Base-by-base conservation (phyloP, 23 tunicate genomes). In the Botrylloides violaceus region DNA sequence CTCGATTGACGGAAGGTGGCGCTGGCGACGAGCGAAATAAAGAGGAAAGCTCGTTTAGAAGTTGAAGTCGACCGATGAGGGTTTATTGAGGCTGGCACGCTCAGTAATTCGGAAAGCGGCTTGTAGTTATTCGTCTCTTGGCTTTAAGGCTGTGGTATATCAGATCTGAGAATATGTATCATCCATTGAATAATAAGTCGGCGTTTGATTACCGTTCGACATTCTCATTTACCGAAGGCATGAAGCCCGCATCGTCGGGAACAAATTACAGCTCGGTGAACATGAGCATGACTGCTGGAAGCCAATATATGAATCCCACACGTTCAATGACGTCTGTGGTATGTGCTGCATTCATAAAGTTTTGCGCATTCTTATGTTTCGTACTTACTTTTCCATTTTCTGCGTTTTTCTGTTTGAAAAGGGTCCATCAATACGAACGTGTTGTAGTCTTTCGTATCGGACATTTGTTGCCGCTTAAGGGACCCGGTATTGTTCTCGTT, bases 401-500 rank as follows among this genome's bases (percentile, higher is more conserved):
- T 26, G 84, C 80, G 33, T 20, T 77, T 3, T 77, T 80, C 65
- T 64, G 83, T 18, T 71, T 81, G 4, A 88, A 88, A 65, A 27
- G 72, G 32, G 80, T 58, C 3, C 76, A 72, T 48, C 87, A 82
- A 65, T 90, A 78, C 78, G 97, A 90, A 62, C 64, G 97, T 37
- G 55, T 90, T 0, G 71, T 90, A 9, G 80, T 90, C 6, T 90
- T 74, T 39, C 59, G 97, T 3, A 79, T 90, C 34, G 97, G 97
- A 32, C 76, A 76, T 4, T 58, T 83, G 9, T 26, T 59, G n/a
- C 81, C 85, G 28, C 47, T 79, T 23, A 90, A 90, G 61, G 97
- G 97, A 3, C 97, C 97, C 2, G 97, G 97, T 24, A n/a, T 90
- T 50, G 90, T 90, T 6, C 50, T 83, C 1, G 72, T 90, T 27